phyloP scores from a whole-genome alignment of 2,797 vertebrate genomes.

The Sparus aurata region DNA sequence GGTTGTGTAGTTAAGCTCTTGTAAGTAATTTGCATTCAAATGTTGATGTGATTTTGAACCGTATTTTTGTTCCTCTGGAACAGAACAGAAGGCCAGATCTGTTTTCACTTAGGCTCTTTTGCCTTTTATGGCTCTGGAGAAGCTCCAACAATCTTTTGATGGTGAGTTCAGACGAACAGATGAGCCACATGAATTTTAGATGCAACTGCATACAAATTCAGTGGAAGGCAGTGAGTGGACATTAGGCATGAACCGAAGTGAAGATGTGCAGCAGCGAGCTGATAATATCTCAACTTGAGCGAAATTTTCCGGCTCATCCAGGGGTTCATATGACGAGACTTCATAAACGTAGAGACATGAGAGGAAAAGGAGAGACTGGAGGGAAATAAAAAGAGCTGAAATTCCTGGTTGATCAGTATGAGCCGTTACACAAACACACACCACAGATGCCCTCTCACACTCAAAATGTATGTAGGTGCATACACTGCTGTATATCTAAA shows the following conservation, averaged over 20 bases:
- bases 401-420: not conserved
- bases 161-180: not conserved
- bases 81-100: not conserved
- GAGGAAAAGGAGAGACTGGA: not conserved
- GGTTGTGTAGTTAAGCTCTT: not conserved
- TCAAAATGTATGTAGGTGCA: not conserved
- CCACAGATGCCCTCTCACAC: too few relatives aligned
- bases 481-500: not conserved
- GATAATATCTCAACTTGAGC: not conserved
- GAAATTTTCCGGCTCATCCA: not conserved
- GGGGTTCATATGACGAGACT: not conserved
- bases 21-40: not conserved
- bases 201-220: not conserved
- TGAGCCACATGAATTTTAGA: not conserved
- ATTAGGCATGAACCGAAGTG: not conserved
- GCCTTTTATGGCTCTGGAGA: not conserved
- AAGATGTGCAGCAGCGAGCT: not conserved
- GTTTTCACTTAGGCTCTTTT: not conserved
- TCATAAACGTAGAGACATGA: not conserved
- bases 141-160: not conserved
- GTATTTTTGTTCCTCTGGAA: not conserved
- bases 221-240: not conserved
- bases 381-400: not conserved
- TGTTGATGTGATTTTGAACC: not conserved
- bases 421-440: not conserved